A percentile compares a stretch with the other conserved stretches of the same genome.
Evolutionary conservation across 2,113 vertebrate genomes (phyloP).

Genomic region (Rhagologus leucostigma): DNA sequence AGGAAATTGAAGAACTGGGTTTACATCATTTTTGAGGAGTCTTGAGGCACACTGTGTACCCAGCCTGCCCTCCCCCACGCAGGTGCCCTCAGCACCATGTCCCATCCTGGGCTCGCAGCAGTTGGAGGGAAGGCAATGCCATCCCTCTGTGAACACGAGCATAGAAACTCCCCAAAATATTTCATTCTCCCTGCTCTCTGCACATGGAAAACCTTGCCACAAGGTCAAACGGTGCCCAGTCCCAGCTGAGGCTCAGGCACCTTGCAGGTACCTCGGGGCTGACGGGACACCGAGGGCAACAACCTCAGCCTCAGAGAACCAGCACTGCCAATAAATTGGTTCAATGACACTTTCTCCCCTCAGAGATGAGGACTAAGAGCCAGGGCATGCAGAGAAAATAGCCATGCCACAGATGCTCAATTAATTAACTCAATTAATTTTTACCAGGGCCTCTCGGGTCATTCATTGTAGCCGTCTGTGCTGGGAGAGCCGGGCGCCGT

Average conservation of each 20-base stretch:
- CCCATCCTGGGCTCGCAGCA: neutral
- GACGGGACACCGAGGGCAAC: rapidly evolving
- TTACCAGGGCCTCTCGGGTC: neutral
- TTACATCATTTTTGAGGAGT: neutral
- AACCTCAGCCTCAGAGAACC: neutral
- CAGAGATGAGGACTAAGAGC: neutral
- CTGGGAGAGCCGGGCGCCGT: rapidly evolving
- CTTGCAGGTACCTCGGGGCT: neutral
- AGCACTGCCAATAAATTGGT: neutral
- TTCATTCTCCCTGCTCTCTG: neutral
- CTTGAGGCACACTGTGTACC: neutral
- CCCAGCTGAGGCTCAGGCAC: neutral
- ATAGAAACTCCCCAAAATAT: neutral
- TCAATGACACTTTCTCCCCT: neutral
- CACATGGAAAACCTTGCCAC: neutral
- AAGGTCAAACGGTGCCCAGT: neutral
- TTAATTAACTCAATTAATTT: slow-evolving; percentile 36
- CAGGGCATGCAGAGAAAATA: neutral
- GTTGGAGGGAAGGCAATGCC: neutral
- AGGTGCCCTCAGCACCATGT: neutral
- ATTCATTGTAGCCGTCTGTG: neutral
- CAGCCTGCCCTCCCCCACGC: rapidly evolving
- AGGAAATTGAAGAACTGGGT: neutral
- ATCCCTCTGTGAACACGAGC: neutral
- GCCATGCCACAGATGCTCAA: neutral